Conservation (phyloP, 2,888 invertebrate genomes). For the Escarpia spicata region DNA sequence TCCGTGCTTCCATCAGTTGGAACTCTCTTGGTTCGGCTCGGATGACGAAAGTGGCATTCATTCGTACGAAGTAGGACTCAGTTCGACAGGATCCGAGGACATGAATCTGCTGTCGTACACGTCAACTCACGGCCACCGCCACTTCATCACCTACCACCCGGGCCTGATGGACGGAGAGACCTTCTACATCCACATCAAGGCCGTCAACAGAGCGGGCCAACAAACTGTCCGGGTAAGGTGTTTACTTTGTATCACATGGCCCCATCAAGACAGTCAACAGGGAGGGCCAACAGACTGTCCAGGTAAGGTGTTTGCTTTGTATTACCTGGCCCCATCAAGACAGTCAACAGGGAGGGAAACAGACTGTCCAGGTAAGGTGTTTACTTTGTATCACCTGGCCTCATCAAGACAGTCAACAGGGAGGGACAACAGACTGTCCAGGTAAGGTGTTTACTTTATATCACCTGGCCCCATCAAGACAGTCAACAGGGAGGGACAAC, state of each 20-base stretch:
- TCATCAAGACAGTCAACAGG: no score
- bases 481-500: no score
- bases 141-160: slow-evolving; percentile 41
- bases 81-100: slow-evolving; percentile 38
- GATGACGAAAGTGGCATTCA: slow-evolving; percentile 41
- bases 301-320: no score
- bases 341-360: neutral
- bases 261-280: no score
- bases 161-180: slow-evolving; percentile 44
- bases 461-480: no score
- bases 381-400: neutral
- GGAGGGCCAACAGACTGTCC: no score
- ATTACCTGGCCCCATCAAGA: no score
- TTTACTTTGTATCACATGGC: neutral
- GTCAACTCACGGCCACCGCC: slow-evolving; percentile 44
- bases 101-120: slow-evolving; percentile 44
- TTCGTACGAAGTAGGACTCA: slow-evolving; percentile 47
- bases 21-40: slow-evolving; percentile 11
- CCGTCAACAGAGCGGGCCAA: slow-evolving; percentile 45
- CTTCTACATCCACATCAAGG: slow-evolving; percentile 48
- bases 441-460: no score
- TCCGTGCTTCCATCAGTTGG: neutral
- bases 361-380: slow-evolving; percentile 37
- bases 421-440: no score
- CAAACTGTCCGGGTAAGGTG: slow-evolving; percentile 38